Evolutionary conservation across 1,140 invertebrate species (phyloP), one percentile per base, ranked within the genome.

Genomic region (Drosophila truncata): DNA sequence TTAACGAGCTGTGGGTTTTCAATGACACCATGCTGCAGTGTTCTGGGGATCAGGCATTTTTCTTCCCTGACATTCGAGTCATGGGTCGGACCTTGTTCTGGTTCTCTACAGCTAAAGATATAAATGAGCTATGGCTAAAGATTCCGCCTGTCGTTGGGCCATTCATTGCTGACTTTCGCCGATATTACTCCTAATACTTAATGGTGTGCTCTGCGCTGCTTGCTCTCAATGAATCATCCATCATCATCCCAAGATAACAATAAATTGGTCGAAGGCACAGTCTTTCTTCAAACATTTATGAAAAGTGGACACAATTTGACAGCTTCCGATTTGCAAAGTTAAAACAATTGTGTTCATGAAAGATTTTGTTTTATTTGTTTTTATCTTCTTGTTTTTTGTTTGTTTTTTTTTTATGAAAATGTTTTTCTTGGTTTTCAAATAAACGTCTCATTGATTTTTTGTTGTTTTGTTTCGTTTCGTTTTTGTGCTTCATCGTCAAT

Each of bases 321-420:
- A 57, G 46, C 18, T 75, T 39, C 61, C 52, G 61, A 71, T 58
- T 64, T 64, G 64, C 74, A 72, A 55, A 79, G 76, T 79, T 79
- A 79, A 80, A 82, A 85, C 72, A 83, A 71, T 72, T 62, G 66
- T 85, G 78, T 80, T 88, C 78, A 79, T 87, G 77, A 73, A 76
- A 78, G 74, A 71, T 78, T 85, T 82, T 80, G 50, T 87, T 82
- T 91, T 85, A 78, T 91, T 90, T 87, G 66, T 70, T 80, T 78
- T 70, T 59, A 72, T 71, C 72, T 79, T 76, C 61, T 61, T 25
- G 44, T 47, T 75, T 64, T 65, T 58, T 61, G 41, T 60, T 57
- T 37, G 31, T 73, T 52, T 66, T 69, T 71, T 74, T 74, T 78
- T 80, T 92, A 70, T 82, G 82, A 66, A 91, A 91, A 91, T 71